These are phyloP conservation scores for Suncus etruscus DNA, from an alignment of 2,113 vertebrate species.

Conservation along the genomic window DNA sequence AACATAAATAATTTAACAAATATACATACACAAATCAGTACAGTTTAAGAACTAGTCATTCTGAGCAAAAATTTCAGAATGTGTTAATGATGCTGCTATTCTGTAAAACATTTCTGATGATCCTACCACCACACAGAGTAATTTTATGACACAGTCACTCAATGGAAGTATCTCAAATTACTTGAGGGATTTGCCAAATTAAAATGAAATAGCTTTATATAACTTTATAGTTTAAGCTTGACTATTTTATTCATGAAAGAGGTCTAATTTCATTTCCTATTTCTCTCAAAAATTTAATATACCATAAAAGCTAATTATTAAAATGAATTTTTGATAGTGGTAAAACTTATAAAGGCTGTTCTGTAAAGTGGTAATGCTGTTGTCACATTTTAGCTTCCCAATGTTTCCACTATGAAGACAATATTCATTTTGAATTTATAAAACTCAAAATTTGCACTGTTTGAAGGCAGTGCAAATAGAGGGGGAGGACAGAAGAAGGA, in stretches of 20 bases:
- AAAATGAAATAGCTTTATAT: not conserved
- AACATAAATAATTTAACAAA: conserved; percentile 33
- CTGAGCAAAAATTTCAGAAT: not conserved
- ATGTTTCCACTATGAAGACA: conserved; percentile 22
- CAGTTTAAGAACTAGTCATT: conserved; percentile 35
- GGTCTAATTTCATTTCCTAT: conserved; percentile 25
- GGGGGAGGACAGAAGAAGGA: not conserved
- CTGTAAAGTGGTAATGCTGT: conserved; percentile 12
- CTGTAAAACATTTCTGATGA: not conserved
- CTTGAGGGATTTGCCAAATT: not conserved
- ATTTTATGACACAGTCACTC: conserved; percentile 34
- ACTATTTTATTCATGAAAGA: not conserved
- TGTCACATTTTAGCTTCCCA: not conserved
- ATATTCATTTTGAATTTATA: conserved; percentile 33
- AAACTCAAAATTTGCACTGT: not conserved
- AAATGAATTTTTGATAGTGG: not conserved
- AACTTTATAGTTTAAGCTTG: conserved; percentile 19
- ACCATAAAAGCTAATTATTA: conserved; percentile 26
- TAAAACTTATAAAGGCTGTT: conserved; percentile 34
- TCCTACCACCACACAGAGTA: not conserved
- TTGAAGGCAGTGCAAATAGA: not conserved
- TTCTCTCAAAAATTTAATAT: conserved; percentile 49
- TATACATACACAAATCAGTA: not conserved
- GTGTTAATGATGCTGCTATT: not conserved
- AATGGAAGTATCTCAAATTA: conserved; percentile 2